Percentiles rank a stretch among this genome's conserved stretches.
phyloP scores from a whole-genome alignment of 1,140 invertebrate species.

The Drosophila rhopaloa region DNA sequence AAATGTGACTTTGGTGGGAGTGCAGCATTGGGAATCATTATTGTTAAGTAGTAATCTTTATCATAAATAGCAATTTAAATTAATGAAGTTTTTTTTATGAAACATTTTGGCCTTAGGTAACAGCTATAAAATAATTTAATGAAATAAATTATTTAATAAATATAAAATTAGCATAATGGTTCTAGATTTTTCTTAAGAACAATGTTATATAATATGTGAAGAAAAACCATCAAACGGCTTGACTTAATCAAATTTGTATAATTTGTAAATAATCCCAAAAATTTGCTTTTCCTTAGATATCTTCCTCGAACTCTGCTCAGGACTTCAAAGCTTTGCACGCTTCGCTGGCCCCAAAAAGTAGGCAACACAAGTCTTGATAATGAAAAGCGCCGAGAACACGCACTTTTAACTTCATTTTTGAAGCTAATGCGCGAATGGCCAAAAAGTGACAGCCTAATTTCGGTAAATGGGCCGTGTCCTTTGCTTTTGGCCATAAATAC shows the following conservation, averaged over 20 bases:
- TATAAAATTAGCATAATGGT: too few relatives aligned
- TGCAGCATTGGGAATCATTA: too few relatives aligned
- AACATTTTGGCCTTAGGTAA: too few relatives aligned
- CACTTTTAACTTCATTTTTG: constrained; percentile 52
- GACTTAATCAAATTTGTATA: not conserved
- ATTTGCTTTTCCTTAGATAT: not conserved
- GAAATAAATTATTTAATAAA: too few relatives aligned
- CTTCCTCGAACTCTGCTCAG: not conserved
- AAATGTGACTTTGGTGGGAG: too few relatives aligned
- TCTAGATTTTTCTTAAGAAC: too few relatives aligned
- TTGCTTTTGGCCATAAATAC: constrained; percentile 39
- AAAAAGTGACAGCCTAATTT: constrained; percentile 78
- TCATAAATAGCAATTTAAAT: too few relatives aligned
- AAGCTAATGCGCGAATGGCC: constrained; percentile 45
- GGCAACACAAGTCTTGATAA: constrained; percentile 46
- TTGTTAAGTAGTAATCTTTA: too few relatives aligned
- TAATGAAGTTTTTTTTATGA: too few relatives aligned
- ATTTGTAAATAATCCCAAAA: not conserved
- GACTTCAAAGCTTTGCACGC: constrained; percentile 68
- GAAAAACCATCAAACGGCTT: too few relatives aligned
- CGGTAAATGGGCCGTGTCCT: constrained; percentile 70
- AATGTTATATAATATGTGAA: too few relatives aligned
- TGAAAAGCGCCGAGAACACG: constrained; percentile 39
- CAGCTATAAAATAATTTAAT: too few relatives aligned
- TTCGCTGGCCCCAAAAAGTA: constrained; percentile 66